A percentile compares a stretch with the other conserved stretches of the same genome.
Conservation (phyloP, 2,888 invertebrate species). For the Pimpla rufipes region DNA sequence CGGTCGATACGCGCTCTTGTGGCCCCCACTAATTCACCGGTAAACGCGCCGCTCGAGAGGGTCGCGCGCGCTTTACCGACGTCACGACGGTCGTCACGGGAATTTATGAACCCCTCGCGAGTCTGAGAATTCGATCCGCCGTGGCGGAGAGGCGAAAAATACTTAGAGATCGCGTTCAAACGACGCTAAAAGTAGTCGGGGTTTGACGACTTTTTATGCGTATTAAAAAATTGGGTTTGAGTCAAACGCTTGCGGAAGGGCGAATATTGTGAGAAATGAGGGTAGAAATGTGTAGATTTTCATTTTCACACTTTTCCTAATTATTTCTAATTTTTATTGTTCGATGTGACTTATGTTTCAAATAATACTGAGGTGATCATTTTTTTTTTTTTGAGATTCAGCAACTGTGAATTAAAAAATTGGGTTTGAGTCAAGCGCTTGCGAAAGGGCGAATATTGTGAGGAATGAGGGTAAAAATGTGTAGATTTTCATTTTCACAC, state of each 20-base stretch:
- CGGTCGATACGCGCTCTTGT: slow-evolving; percentile 46
- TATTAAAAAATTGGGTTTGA: not conserved
- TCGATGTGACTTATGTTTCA: too few species aligned
- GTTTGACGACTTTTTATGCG: not conserved
- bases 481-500: too few species aligned
- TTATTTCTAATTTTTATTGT: too few species aligned
- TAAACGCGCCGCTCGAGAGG: slow-evolving; percentile 23
- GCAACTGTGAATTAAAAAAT: not conserved
- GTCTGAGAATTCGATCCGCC: slow-evolving; percentile 47
- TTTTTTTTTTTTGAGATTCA: too few species aligned
- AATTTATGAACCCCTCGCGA: slow-evolving; percentile 53
- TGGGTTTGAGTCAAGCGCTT: not conserved
- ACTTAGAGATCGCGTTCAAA: slow-evolving; percentile 2
- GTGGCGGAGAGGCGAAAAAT: slow-evolving; percentile 24
- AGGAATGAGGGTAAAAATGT: not conserved
- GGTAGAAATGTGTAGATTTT: too few species aligned
- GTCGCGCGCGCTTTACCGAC: not conserved
- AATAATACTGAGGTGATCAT: too few species aligned
- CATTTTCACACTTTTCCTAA: too few species aligned
- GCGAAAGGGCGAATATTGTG: not conserved
- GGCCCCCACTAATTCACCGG: slow-evolving; percentile 48
- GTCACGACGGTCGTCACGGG: slow-evolving; percentile 34
- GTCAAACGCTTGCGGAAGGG: not conserved
- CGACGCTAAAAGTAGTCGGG: slow-evolving; percentile 3
- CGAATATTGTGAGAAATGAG: not conserved